Percentiles rank a stretch among this genome's conserved stretches.
Evolutionary conservation across 2,888 invertebrate species (phyloP).

Genomic region (Meteorus cinctellus): DNA sequence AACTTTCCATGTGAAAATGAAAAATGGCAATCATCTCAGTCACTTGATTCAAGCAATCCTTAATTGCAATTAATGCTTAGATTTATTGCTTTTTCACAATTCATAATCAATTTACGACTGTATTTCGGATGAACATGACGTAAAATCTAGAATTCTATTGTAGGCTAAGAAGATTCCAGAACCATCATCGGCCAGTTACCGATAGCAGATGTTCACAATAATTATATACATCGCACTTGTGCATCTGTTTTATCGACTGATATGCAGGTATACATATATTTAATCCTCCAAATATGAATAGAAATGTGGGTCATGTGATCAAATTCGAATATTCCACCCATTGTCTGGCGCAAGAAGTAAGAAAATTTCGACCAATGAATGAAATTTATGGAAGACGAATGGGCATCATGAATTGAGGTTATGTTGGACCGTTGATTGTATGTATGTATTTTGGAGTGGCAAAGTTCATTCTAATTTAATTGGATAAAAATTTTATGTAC

Average conservation of each 20-base stretch:
- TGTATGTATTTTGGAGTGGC: neutral
- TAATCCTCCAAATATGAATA: neutral
- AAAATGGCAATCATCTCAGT: neutral
- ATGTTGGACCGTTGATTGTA: neutral
- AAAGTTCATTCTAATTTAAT: neutral
- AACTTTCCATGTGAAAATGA: neutral
- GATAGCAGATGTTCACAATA: neutral
- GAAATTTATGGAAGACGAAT: neutral
- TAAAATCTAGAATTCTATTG: neutral
- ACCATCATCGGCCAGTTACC: neutral
- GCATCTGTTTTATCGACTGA: neutral
- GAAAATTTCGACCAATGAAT: no score
- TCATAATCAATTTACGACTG: neutral
- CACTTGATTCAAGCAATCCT: no score
- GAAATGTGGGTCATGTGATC: neutral
- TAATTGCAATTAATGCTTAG: no score
- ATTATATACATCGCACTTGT: no score
- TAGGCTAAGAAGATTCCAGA: neutral
- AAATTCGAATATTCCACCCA: neutral
- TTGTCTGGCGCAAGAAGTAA: neutral
- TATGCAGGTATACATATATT: neutral
- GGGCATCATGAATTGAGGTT: neutral
- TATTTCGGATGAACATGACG: neutral
- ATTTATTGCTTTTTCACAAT: no score
- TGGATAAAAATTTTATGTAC: slow-evolving; percentile 7